phyloP scores from a whole-genome alignment of 2,888 invertebrate genomes.

The Lamellibrachia satsuma region DNA sequence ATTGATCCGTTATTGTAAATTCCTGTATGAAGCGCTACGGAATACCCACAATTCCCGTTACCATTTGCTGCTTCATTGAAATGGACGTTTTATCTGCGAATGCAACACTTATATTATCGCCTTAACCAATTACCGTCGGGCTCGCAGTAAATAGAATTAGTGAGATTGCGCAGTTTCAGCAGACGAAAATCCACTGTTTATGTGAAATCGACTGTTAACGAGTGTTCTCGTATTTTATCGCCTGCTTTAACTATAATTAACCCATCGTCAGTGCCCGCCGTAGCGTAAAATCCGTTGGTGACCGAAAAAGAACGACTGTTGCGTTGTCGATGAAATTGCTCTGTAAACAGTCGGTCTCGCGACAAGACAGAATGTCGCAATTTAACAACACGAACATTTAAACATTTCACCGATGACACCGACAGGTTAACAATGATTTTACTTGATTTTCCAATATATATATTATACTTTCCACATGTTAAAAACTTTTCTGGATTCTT shows the following conservation, averaged over 20 bases:
- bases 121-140: neutral
- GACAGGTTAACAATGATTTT: neutral
- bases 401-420: neutral
- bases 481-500: no score
- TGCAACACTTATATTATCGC: neutral
- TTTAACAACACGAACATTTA: no score
- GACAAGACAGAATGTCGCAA: neutral
- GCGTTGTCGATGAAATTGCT: neutral
- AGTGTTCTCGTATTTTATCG: neutral
- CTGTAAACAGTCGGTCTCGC: neutral
- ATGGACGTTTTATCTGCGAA: neutral
- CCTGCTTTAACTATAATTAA: neutral
- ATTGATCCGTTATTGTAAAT: neutral
- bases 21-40: neutral
- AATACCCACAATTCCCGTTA: neutral
- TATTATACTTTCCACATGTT: no score
- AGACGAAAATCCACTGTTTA: neutral
- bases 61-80: neutral
- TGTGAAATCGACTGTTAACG: constrained; percentile 1
- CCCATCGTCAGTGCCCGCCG: neutral
- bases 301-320: neutral
- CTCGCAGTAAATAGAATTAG: neutral
- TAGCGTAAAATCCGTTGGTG: neutral
- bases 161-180: neutral
- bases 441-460: neutral